Evolutionary conservation across 2,113 vertebrate genomes (phyloP).

Genomic region (Etheostoma cragini): DNA sequence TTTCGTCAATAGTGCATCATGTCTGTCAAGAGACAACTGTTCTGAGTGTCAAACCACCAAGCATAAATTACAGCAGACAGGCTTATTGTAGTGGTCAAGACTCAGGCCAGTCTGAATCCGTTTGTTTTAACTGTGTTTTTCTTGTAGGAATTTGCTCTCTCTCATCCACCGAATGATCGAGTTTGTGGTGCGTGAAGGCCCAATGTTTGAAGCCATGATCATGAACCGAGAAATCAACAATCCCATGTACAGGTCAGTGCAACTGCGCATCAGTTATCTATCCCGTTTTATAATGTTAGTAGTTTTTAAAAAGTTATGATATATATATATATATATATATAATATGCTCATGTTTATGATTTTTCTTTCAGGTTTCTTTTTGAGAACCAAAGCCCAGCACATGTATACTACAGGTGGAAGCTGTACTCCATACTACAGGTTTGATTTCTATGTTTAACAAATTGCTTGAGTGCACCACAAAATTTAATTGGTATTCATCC

Average conservation of each 20-base stretch:
- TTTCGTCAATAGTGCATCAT: not conserved
- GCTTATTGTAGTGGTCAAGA: slow-evolving; percentile 58
- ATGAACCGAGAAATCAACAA: slow-evolving; percentile 99
- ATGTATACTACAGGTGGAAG: slow-evolving; percentile 99
- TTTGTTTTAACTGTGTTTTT: slow-evolving; percentile 99
- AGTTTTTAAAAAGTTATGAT: not conserved
- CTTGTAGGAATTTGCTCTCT: slow-evolving; percentile 99
- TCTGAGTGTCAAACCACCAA: slow-evolving; percentile 37
- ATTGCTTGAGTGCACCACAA: not conserved
- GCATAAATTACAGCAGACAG: slow-evolving; percentile 58
- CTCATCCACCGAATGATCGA: slow-evolving; percentile 99
- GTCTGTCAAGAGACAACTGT: slow-evolving; percentile 16
- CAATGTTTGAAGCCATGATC: slow-evolving; percentile 99
- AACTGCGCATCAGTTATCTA: not conserved
- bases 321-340: no score
- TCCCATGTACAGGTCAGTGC: slow-evolving; percentile 95
- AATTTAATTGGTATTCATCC: not conserved
- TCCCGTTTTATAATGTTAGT: fast-evolving
- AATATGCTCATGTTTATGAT: not conserved
- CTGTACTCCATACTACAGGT: slow-evolving; percentile 98
- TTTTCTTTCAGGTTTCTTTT: slow-evolving; percentile 92
- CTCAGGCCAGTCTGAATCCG: slow-evolving; percentile 90
- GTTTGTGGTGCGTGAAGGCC: slow-evolving; percentile 99
- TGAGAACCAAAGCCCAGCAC: slow-evolving; percentile 99
- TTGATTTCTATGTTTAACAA: slow-evolving; percentile 46